Conservation (phyloP, 2,113 vertebrate species). For the Chroicocephalus ridibundus region DNA sequence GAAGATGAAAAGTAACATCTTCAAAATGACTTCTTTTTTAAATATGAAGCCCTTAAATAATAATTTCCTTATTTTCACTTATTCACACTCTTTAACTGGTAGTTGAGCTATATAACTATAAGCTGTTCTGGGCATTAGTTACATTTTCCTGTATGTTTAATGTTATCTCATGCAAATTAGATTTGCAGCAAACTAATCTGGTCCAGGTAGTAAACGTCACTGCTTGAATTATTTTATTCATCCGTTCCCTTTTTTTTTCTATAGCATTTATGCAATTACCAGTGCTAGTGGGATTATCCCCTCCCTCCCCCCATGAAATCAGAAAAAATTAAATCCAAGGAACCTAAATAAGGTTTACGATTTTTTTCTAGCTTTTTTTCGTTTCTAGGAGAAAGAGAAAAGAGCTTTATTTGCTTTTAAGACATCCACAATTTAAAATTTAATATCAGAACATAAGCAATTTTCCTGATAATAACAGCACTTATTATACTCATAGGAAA, state of each 20-base stretch:
- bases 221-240: slow-evolving; percentile 63
- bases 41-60: not conserved
- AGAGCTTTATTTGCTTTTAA: slow-evolving; percentile 16
- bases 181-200: slow-evolving; percentile 54
- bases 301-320: slow-evolving; percentile 60
- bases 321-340: slow-evolving; percentile 63
- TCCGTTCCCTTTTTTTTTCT: not conserved
- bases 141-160: slow-evolving; percentile 39
- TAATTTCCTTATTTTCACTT: slow-evolving; percentile 9
- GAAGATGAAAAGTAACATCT: not conserved
- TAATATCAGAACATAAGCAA: not conserved
- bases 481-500: not conserved
- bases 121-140: slow-evolving; percentile 11
- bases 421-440: not conserved
- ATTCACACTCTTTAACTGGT: not conserved
- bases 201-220: slow-evolving; percentile 58
- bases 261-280: slow-evolving; percentile 58
- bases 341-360: slow-evolving; percentile 24
- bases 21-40: not conserved
- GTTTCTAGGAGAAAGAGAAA: not conserved
- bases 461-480: not conserved
- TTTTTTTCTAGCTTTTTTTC: not conserved
- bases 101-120: not conserved
- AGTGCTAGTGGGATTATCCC: slow-evolving; percentile 28
- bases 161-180: slow-evolving; percentile 47